Evolutionary conservation across 2,113 vertebrate species (phyloP).

Genomic region (Notechis scutatus): DNA sequence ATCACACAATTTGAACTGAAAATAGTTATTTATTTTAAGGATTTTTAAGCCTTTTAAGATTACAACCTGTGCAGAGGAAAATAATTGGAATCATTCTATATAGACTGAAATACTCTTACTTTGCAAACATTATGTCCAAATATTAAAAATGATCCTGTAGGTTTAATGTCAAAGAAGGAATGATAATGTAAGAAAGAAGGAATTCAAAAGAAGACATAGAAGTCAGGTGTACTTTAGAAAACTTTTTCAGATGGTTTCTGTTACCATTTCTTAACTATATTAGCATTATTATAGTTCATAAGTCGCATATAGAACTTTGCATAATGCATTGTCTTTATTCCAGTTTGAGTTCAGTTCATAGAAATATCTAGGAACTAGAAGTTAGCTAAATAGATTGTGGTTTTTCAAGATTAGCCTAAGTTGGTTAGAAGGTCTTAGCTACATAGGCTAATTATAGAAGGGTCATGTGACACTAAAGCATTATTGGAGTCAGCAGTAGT

Average conservation of each 20-base stretch:
- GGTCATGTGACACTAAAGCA: neutral
- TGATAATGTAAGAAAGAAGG: neutral
- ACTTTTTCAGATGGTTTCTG: neutral
- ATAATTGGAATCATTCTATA: neutral
- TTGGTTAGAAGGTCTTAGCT: neutral
- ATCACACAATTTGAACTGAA: neutral
- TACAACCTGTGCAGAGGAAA: neutral
- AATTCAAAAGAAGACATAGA: neutral
- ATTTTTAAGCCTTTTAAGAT: neutral
- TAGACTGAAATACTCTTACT: neutral
- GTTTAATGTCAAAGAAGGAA: neutral
- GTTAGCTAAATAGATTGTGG: neutral
- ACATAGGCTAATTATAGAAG: neutral
- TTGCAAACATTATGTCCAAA: neutral
- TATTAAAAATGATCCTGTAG: neutral
- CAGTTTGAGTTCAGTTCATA: neutral
- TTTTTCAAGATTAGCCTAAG: neutral
- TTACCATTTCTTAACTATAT: neutral
- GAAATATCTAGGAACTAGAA: neutral
- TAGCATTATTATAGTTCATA: neutral
- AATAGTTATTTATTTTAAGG: neutral
- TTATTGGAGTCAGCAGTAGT: neutral
- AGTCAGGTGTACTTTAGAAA: neutral
- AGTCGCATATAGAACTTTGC: neutral
- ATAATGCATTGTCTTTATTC: neutral